Evolutionary conservation across 2,797 vertebrate species (phyloP).

Genomic region (Eurystomus glaucurus): DNA sequence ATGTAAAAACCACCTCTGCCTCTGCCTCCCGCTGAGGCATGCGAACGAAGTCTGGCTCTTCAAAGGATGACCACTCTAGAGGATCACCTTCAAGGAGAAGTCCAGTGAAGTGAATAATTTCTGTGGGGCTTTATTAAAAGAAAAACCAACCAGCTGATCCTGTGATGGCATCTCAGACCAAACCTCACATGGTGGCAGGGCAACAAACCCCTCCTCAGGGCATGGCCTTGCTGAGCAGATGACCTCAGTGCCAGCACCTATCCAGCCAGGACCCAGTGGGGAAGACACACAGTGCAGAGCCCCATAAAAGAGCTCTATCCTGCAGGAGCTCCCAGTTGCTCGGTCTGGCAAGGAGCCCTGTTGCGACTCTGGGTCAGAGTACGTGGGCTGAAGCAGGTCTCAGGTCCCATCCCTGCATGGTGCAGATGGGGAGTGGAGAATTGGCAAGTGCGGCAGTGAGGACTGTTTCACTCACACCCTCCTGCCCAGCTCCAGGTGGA

Average conservation of each 20-base stretch:
- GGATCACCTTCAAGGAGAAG: not conserved
- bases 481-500: not conserved
- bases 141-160: not conserved
- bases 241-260: accelerated
- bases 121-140: not conserved
- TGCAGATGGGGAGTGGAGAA: not conserved
- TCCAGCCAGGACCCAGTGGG: too few relatives aligned
- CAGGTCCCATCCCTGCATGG: accelerated
- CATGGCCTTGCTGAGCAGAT: not conserved
- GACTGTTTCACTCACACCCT: accelerated
- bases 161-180: not conserved
- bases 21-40: accelerated
- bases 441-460: not conserved
- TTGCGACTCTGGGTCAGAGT: accelerated
- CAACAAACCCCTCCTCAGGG: not conserved
- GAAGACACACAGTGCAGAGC: not conserved
- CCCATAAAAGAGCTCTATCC: not conserved
- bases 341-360: not conserved
- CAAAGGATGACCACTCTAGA: not conserved
- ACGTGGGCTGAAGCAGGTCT: not conserved
- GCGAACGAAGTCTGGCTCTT: not conserved
- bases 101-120: not conserved
- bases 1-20: not conserved
- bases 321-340: accelerated
- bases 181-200: accelerated